Evolutionary conservation across 2,797 vertebrate species (phyloP).

Genomic region (Scolopax bukidnonensis): DNA sequence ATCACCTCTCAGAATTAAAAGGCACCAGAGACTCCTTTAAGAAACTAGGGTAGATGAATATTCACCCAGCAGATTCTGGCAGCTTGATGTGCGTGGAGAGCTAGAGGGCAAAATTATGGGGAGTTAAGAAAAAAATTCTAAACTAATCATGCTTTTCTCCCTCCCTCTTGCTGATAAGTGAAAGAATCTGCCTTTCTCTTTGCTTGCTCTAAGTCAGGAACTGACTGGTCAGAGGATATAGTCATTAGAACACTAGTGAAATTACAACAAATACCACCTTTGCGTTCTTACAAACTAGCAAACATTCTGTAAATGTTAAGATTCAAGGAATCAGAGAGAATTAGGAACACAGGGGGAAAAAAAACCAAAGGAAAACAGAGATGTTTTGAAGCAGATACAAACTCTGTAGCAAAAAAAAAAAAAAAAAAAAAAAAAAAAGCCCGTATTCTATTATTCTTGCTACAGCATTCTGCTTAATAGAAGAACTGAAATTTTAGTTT

Average conservation of each 20-base stretch:
- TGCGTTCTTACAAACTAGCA: neutral
- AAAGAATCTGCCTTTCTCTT: neutral
- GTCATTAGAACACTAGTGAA: constrained; percentile 27
- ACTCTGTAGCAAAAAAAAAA: neutral
- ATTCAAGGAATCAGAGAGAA: neutral
- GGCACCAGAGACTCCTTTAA: neutral
- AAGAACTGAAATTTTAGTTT: constrained; percentile 58
- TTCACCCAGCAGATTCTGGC: neutral
- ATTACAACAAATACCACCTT: constrained; percentile 25
- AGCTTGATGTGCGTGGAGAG: neutral
- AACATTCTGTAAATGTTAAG: neutral
- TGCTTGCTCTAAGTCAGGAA: neutral
- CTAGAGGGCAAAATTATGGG: neutral
- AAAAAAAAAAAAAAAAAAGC: neutral
- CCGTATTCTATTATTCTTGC: constrained; percentile 6
- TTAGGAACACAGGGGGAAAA: neutral
- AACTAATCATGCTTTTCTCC: neutral
- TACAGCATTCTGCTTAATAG: constrained; percentile 35
- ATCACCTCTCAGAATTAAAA: neutral
- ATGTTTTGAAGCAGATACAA: neutral
- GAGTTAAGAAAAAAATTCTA: neutral
- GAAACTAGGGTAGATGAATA: neutral
- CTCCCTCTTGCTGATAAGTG: neutral
- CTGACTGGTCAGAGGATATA: neutral
- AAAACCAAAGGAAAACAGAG: neutral